Evolutionary conservation across 2,113 vertebrate genomes (phyloP), one percentile per base, ranked within the genome.

Genomic region (Pseudorectes ferrugineus): DNA sequence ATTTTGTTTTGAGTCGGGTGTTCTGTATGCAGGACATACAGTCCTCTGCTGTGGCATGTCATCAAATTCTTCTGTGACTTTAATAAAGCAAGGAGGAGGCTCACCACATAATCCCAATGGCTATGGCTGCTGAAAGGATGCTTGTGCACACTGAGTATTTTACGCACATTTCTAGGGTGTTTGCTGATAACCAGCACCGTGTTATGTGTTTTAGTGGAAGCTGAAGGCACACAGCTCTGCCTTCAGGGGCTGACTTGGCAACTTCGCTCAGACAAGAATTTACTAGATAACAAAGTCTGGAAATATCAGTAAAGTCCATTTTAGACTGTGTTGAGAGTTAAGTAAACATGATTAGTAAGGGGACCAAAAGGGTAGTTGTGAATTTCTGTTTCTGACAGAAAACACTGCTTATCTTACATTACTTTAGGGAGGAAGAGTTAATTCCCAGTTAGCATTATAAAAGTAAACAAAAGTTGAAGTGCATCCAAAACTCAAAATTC

Each of bases 371-470:
- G 28, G 40, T 40, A 40, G 40, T 40, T 49, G 70, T 49, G 70
- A 89, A 85, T 91, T 93, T 93, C 73, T 88, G 36, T 67, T 95
- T 87, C 80, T 89, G 70, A 89, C 65, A 63, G 52, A 91, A 89
- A 92, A 61, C 25, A 38, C 18, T 89, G 57, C 72, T 95, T 92
- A 95, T 91, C 45, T 49, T 54, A 3, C 26, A 77, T 85, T 86
- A 68, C 80, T 91, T 85, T 52, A 75, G 67, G 48, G 73, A 92
- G 46, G 24, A 95, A 92, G 52, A 87, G n/a, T 85, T 57, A 89
- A 86, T 61, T 91, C 88, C 92, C 91, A 91, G 21, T 18, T 40
- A 93, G 76, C 45, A 68, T 67, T 81, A 72, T 45, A 52, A 91
- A 85, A 93, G 76, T 89, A 96, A 95, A 94, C 38, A 87, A 31